Evolutionary conservation across 2,113 vertebrate species (phyloP).

Genomic region (Cavia porcellus): DNA sequence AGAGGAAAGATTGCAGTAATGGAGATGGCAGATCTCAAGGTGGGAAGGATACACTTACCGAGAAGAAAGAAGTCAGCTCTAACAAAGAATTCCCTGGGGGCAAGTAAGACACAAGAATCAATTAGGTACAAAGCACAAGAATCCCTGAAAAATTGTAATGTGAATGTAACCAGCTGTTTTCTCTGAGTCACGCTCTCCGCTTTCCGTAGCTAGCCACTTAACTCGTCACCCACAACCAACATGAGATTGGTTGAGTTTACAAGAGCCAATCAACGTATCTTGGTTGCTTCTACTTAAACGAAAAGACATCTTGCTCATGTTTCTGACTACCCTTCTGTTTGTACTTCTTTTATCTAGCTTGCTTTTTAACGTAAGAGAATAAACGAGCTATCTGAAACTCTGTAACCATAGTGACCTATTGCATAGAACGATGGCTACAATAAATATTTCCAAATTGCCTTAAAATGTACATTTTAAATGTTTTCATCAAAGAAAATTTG

Average conservation of each 20-base stretch:
- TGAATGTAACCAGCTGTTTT: constrained; percentile 52
- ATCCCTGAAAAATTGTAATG: constrained; percentile 54
- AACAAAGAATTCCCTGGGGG: constrained; percentile 62
- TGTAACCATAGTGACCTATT: neutral
- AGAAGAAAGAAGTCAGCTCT: constrained; percentile 62
- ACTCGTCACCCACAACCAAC: neutral
- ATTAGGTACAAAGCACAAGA: constrained; percentile 63
- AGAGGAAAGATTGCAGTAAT: constrained; percentile 58
- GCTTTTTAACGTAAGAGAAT: neutral
- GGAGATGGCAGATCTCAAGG: constrained; percentile 57
- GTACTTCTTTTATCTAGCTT: constrained; percentile 31
- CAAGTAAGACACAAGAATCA: constrained; percentile 61
- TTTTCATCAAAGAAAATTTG: neutral
- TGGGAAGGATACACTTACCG: constrained; percentile 64
- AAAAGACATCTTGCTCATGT: neutral
- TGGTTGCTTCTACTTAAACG: neutral
- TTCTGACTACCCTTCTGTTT: constrained; percentile 44
- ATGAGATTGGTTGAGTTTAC: neutral
- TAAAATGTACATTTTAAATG: neutral
- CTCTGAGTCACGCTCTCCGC: neutral
- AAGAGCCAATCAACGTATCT: constrained; percentile 33
- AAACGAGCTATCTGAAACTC: neutral
- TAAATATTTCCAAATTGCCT: neutral
- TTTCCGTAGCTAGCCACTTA: neutral
- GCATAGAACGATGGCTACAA: neutral